phyloP scores from a whole-genome alignment of 2,797 vertebrate genomes.

The Urocyon cinereoargenteus region DNA sequence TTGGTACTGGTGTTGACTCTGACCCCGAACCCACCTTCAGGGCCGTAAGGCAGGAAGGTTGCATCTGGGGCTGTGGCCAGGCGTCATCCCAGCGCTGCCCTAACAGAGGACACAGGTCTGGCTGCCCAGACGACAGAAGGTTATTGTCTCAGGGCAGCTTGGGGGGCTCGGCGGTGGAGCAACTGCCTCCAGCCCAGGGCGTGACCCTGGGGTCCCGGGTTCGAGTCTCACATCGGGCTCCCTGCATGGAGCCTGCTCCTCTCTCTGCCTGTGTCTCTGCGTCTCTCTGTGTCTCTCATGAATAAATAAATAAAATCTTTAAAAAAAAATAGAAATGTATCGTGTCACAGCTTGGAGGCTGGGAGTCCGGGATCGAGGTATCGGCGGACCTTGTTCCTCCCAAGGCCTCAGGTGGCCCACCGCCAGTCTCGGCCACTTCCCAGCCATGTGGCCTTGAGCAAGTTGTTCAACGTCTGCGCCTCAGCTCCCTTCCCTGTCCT shows the following conservation, averaged over 20 bases:
- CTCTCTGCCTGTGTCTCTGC: too few relatives aligned
- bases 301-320: too few relatives aligned
- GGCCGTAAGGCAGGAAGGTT: background rate
- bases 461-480: background rate
- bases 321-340: too few relatives aligned
- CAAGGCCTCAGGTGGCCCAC: background rate
- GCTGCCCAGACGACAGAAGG: background rate
- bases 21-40: accelerated
- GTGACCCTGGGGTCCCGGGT: too few relatives aligned
- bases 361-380: background rate
- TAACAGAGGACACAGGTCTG: accelerated
- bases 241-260: too few relatives aligned
- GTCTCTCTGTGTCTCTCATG: too few relatives aligned
- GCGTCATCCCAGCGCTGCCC: background rate
- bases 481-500: background rate
- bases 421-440: background rate
- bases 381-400: background rate
- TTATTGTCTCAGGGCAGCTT: background rate
- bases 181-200: too few relatives aligned
- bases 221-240: too few relatives aligned
- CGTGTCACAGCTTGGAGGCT: background rate
- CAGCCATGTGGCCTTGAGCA: background rate
- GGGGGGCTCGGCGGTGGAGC: too few relatives aligned
- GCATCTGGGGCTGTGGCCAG: background rate
- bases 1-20: background rate